Conservation (phyloP, 1,140 invertebrate species). For the Ceratina japonica region DNA sequence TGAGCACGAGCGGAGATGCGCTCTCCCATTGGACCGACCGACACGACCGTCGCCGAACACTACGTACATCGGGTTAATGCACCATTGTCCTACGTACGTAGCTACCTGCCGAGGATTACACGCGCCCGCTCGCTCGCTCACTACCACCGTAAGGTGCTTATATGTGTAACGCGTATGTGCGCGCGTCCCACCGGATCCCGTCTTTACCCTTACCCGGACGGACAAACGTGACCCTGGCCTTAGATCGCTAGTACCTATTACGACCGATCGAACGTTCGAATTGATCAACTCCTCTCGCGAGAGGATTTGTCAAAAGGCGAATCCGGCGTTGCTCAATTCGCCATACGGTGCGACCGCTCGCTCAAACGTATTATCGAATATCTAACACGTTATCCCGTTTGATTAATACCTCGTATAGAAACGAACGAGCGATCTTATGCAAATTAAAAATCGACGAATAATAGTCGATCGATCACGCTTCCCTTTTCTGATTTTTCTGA, state of each 20-base stretch:
- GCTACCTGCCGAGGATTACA: slow-evolving; percentile 58
- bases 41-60: slow-evolving; percentile 31
- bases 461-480: too few species aligned
- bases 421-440: too few species aligned
- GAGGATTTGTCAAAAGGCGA: too few species aligned
- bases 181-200: not conserved
- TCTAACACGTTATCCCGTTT: too few species aligned
- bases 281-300: too few species aligned
- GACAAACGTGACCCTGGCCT: slow-evolving; percentile 1
- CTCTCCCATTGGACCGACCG: slow-evolving; percentile 58
- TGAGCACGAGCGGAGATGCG: slow-evolving; percentile 55
- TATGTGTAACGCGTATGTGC: not conserved
- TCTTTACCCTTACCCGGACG: slow-evolving; percentile 2
- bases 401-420: too few species aligned
- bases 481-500: too few species aligned
- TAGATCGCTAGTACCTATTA: not conserved
- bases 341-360: too few species aligned
- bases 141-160: slow-evolving; percentile 44
- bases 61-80: slow-evolving; percentile 55
- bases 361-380: too few species aligned
- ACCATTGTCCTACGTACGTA: slow-evolving; percentile 58
- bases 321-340: too few species aligned
- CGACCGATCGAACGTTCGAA: too few species aligned
- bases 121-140: slow-evolving; percentile 44
- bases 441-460: too few species aligned